Conservation (phyloP, 30 jellyfish, hydroid and myxozoan species). For the Rhopilema esculentum region DNA sequence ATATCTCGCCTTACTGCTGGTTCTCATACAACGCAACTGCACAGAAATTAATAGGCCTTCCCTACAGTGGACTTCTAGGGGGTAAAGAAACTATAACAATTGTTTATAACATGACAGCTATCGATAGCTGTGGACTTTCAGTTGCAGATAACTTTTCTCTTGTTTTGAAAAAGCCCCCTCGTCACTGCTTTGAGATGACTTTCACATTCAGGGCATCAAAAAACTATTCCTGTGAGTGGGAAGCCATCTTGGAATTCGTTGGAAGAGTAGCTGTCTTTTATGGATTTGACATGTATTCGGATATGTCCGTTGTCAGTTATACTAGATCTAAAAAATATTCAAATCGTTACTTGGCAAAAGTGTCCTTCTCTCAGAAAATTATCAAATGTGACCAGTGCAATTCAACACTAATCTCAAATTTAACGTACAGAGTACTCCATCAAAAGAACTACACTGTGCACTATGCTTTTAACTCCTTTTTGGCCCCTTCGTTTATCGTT, state of each 20-base stretch:
- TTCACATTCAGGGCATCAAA: constrained; percentile 19
- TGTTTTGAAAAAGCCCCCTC: constrained; percentile 20
- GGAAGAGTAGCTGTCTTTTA: constrained; percentile 36
- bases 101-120: constrained; percentile 33
- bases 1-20: constrained; percentile 42
- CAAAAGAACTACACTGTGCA: constrained; percentile 43
- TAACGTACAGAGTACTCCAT: constrained; percentile 50
- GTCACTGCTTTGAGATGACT: constrained; percentile 66
- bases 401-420: constrained; percentile 36
- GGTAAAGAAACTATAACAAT: background rate
- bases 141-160: constrained; percentile 45
- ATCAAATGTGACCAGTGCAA: constrained; percentile 60
- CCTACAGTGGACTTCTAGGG: constrained; percentile 29
- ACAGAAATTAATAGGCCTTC: constrained; percentile 42
- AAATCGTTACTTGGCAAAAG: constrained; percentile 8
- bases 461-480: constrained; percentile 13
- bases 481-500: constrained; percentile 47
- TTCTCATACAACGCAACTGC: constrained; percentile 42
- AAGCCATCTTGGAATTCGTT: constrained; percentile 38
- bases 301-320: constrained; percentile 41
- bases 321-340: constrained; percentile 8
- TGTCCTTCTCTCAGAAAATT: constrained; percentile 52
- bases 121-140: constrained; percentile 35
- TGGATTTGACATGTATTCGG: constrained; percentile 36
- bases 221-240: constrained; percentile 53